These are phyloP conservation scores for Gonatopus flavifemur DNA, from an alignment of 1,140 invertebrate genomes.

Conservation along the genomic window DNA sequence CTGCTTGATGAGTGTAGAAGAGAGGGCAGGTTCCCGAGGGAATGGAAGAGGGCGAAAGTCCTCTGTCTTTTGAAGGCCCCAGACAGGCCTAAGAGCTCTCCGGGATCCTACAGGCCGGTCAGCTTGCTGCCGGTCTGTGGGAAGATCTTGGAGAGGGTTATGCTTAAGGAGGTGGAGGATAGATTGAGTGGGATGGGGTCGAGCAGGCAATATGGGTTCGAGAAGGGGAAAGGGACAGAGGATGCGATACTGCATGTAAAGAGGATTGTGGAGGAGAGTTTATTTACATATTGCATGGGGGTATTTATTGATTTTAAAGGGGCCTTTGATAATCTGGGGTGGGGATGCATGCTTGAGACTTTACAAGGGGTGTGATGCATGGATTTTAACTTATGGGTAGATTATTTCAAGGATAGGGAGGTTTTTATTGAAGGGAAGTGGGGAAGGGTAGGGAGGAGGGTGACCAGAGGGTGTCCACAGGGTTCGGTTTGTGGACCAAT, in stretches of 20 bases:
- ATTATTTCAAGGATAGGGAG: not conserved
- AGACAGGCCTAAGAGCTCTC: constrained; percentile 9
- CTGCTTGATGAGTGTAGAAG: constrained; percentile 10
- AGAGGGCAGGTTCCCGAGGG: constrained; percentile 3
- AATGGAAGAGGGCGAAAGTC: constrained; percentile 18
- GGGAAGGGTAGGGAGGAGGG: constrained; percentile 10
- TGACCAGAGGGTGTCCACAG: constrained; percentile 48
- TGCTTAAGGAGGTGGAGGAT: constrained; percentile 2
- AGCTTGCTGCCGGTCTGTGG: constrained; percentile 21
- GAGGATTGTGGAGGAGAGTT: not conserved
- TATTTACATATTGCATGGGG: not conserved
- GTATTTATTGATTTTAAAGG: constrained; percentile 33
- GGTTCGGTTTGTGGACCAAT: constrained; percentile 46
- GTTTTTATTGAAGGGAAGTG: not conserved
- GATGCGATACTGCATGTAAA: constrained; percentile 3
- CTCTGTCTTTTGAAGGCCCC: constrained; percentile 12
- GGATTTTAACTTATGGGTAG: not conserved
- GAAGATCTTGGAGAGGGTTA: constrained; percentile 25
- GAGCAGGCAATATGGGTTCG: not conserved
- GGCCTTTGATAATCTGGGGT: constrained; percentile 39
- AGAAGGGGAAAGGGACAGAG: not conserved
- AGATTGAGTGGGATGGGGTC: not conserved
- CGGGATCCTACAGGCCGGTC: constrained; percentile 23
- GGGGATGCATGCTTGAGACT: constrained; percentile 13
- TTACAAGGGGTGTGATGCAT: constrained; percentile 14